A percentile compares a stretch with the other conserved stretches of the same genome.
Evolutionary conservation across 2,888 invertebrate genomes (phyloP).

Genomic region (Cyclophora punctaria): DNA sequence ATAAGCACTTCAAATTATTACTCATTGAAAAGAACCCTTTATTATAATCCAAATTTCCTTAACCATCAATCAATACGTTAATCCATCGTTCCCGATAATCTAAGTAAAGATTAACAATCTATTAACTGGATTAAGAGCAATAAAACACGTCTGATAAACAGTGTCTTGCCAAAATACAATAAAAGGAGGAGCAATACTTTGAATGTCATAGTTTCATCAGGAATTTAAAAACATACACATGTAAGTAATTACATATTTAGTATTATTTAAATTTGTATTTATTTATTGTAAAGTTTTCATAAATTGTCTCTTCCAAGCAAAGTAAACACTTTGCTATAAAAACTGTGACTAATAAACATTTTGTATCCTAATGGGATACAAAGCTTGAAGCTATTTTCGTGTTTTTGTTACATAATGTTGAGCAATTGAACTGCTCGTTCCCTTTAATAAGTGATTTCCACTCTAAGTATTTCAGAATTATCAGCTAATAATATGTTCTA

Average conservation of each 20-base stretch:
- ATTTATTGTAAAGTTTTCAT: no score
- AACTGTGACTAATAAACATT: neutral
- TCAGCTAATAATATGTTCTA: no score
- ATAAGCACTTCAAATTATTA: no score
- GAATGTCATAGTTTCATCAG: slow-evolving; percentile 21
- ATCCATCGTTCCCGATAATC: slow-evolving; percentile 10
- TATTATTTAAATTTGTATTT: no score
- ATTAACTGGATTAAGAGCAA: slow-evolving; percentile 19
- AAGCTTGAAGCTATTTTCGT: neutral
- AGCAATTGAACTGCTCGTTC: no score
- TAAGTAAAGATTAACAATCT: slow-evolving; percentile 3
- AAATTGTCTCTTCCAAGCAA: no score
- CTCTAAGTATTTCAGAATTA: neutral
- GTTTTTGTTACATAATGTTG: no score
- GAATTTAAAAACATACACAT: slow-evolving; percentile 20
- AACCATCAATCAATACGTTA: slow-evolving; percentile 16
- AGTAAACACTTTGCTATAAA: no score
- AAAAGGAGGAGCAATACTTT: slow-evolving; percentile 17
- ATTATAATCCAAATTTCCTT: neutral
- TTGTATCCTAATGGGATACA: neutral
- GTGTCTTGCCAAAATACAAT: slow-evolving; percentile 9
- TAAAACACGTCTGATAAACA: slow-evolving; percentile 20
- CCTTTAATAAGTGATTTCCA: neutral
- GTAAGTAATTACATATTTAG: slow-evolving; percentile 7
- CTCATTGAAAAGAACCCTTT: no score